Percentiles rank a stretch among this genome's conserved stretches.
Conservation (phyloP, 2,888 invertebrate species). For the Dryococelus australis region DNA sequence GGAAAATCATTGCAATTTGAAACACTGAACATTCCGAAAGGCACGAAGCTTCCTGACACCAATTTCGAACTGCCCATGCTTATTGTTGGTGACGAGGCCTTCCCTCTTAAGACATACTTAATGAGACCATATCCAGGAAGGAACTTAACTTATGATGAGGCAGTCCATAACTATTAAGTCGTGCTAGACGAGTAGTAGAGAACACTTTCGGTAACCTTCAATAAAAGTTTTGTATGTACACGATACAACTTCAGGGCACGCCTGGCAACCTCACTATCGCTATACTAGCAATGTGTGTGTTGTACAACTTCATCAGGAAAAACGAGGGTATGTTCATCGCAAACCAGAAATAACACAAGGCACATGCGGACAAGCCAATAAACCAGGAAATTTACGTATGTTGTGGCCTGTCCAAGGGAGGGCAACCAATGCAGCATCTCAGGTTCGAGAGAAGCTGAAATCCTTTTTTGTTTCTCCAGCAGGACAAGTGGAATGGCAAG, state of each 20-base stretch:
- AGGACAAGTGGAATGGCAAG: neutral
- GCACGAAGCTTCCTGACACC: neutral
- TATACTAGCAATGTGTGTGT: neutral
- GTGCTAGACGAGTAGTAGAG: neutral
- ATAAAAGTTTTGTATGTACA: conserved; percentile 5
- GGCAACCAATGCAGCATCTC: neutral
- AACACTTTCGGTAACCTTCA: neutral
- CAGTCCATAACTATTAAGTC: conserved; percentile 4
- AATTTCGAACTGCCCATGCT: neutral
- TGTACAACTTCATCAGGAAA: conserved; percentile 18
- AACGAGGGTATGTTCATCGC: neutral
- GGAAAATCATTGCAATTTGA: conserved; percentile 4
- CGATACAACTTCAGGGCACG: neutral
- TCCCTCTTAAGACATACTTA: neutral
- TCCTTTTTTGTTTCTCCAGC: neutral
- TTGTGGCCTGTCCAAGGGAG: neutral
- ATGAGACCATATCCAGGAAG: conserved; percentile 24
- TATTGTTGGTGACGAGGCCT: conserved; percentile 18
- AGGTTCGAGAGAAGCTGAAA: neutral
- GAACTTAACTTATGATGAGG: neutral
- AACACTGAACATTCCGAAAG: neutral
- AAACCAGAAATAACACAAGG: neutral
- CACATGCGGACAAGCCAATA: neutral
- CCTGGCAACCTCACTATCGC: neutral
- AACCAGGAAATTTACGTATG: neutral